phyloP scores from a whole-genome alignment of 2,888 invertebrate genomes.

The Prostheceraeus crozeri region DNA sequence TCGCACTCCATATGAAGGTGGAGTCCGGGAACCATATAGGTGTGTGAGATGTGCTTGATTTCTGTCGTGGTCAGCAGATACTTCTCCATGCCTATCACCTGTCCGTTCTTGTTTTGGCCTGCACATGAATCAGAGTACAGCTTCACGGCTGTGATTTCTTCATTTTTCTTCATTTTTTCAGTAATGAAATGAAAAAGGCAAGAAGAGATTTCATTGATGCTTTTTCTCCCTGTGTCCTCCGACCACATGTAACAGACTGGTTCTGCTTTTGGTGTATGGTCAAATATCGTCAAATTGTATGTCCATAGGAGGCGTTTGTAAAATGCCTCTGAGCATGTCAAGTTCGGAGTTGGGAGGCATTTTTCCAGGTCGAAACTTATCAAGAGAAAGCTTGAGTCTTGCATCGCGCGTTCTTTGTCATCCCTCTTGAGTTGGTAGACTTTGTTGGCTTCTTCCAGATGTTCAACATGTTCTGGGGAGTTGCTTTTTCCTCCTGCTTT shows the following conservation, averaged over 20 bases:
- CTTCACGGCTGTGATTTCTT: background rate
- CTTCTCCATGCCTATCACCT: conserved; percentile 22
- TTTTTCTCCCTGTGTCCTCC: background rate
- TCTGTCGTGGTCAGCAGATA: conserved; percentile 18
- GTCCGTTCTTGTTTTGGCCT: conserved; percentile 25
- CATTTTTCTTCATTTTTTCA: background rate
- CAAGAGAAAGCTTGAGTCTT: background rate
- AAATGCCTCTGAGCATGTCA: conserved; percentile 17
- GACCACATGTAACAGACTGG: conserved; percentile 20
- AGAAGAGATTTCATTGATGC: conserved; percentile 22
- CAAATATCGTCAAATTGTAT: conserved; percentile 19
- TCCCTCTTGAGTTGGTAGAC: conserved; percentile 22
- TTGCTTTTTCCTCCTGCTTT: background rate
- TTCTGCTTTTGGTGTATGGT: conserved; percentile 11
- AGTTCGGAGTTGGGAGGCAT: conserved; percentile 26
- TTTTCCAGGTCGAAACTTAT: conserved; percentile 20
- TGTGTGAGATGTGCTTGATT: conserved; percentile 13
- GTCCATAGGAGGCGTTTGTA: conserved; percentile 14
- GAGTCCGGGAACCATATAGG: conserved; percentile 13
- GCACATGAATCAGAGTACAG: conserved; percentile 26
- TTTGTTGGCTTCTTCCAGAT: conserved; percentile 14
- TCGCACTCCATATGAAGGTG: conserved; percentile 18
- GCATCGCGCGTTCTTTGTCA: background rate
- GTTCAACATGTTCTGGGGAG: conserved; percentile 1
- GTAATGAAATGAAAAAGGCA: conserved; percentile 9